Percentiles rank a stretch among this genome's conserved stretches.
phyloP scores from a whole-genome alignment of 2,888 invertebrate species.

The Empis stercorea region DNA sequence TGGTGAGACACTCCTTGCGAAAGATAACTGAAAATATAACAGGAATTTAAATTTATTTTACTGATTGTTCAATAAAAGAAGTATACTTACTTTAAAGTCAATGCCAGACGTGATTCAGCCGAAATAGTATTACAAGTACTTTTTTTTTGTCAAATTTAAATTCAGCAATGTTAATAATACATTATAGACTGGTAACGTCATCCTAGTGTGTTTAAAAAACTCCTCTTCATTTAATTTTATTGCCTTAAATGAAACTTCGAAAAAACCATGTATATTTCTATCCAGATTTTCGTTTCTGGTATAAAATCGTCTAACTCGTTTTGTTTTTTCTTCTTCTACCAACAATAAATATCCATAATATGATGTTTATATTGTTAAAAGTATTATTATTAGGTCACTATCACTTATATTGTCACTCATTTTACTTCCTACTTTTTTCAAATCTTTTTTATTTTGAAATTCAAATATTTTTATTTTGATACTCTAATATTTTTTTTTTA shows the following conservation, averaged over 20 bases:
- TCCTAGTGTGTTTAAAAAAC: too few species aligned
- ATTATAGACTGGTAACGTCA: not conserved
- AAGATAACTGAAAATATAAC: conserved; percentile 1
- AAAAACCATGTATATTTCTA: not conserved
- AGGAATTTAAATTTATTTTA: not conserved
- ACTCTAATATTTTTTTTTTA: not conserved
- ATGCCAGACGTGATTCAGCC: not conserved
- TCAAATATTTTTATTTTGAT: not conserved
- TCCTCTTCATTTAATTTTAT: not conserved
- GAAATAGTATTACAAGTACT: not conserved
- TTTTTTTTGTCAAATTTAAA: not conserved
- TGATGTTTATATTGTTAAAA: not conserved
- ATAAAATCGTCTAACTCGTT: not conserved
- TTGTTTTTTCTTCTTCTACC: too few species aligned
- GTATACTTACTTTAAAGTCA: conserved; percentile 3
- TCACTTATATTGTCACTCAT: not conserved
- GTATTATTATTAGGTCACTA: not conserved
- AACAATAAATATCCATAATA: too few species aligned
- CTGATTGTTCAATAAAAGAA: not conserved
- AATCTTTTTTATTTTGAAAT: not conserved
- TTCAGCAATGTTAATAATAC: not conserved
- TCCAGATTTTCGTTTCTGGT: not conserved
- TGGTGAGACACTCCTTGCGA: not conserved
- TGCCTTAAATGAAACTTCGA: not conserved
- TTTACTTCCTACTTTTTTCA: not conserved